Evolutionary conservation across 2,888 invertebrate genomes (phyloP), one percentile per base, ranked within the genome.

Genomic region (Pristionchus exspectatus): DNA sequence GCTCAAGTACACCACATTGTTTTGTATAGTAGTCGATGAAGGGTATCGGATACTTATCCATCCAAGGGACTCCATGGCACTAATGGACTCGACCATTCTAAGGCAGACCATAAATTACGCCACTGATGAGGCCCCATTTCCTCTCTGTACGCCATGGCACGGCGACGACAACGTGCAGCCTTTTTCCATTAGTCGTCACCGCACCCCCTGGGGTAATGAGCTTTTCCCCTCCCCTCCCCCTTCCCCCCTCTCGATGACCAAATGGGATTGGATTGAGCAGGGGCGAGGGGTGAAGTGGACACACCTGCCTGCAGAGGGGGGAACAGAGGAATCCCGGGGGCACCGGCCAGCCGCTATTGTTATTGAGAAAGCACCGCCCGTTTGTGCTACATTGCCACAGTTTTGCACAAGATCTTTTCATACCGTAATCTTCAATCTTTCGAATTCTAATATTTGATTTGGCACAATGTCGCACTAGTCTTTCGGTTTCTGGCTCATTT

Each of bases 111-210:
- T 33, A 33, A 74, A 38, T 38, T 38, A 38, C 74, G 16, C 38
- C 74, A 38, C 18, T 74, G 74, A 74, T 72, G 90, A 90, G 91
- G 92, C 5, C 44, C 3, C 44, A 72, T 72, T 90, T 90, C 38
- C 30, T 90, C 69, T 50, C 88, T 88, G 84, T 91, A 89, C 69
- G 90, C 90, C 83, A 90, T 91, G 77, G 27, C 86, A 86, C 63
- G 33, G n/a, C 84, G 54, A 21, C 27, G 18, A 7, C n/a, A 7
- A 5, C 30, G 38, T 27, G 74, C 74, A 81, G 81, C 81, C 81
- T 54, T 81, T 81, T 81, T 81, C 81, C 81, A 81, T 81, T 81
- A 81, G 81, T n/a, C 77, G 44, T 9, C 44, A 7, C 12, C 24
- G 27, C 1, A 10, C 21, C 50, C n/a, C 50, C 27, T 38, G 72